Conservation (phyloP, 2,797 vertebrate genomes). For the Rallus crepitans region DNA sequence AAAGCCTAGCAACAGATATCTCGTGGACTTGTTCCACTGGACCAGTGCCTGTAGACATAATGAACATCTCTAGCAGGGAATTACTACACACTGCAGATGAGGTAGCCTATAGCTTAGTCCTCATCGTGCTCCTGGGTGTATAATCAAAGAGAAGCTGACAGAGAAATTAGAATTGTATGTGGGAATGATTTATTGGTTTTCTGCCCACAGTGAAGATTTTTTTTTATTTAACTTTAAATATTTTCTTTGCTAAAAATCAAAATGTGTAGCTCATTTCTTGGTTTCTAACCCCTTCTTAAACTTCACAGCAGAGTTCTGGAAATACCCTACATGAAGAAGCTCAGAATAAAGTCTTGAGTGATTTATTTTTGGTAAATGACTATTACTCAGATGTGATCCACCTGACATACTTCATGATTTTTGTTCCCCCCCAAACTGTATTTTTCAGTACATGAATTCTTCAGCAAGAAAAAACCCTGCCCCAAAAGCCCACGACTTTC, state of each 20-base stretch:
- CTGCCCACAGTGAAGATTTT: neutral
- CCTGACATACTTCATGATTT: neutral
- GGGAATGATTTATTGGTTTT: constrained; percentile 43
- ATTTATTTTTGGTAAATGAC: neutral
- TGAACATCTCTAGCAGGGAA: constrained; percentile 19
- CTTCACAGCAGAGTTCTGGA: neutral
- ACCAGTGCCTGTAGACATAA: constrained; percentile 1
- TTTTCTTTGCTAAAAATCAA: neutral
- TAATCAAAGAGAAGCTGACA: constrained; percentile 27
- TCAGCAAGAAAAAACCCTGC: neutral
- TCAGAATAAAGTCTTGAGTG: neutral
- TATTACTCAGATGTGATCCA: neutral
- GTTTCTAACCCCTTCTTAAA: neutral
- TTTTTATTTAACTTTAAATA: neutral
- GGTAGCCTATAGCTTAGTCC: neutral
- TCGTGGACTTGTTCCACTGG: neutral
- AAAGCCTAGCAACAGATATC: neutral
- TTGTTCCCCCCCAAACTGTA: neutral
- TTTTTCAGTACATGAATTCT: neutral
- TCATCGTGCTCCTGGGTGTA: constrained; percentile 9
- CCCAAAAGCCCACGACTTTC: neutral
- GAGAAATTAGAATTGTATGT: constrained; percentile 23
- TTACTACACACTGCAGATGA: neutral
- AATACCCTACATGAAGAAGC: neutral
- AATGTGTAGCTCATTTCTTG: neutral